Conservation (phyloP, 2,888 invertebrate species). For the Ophonus ardosiacus region DNA sequence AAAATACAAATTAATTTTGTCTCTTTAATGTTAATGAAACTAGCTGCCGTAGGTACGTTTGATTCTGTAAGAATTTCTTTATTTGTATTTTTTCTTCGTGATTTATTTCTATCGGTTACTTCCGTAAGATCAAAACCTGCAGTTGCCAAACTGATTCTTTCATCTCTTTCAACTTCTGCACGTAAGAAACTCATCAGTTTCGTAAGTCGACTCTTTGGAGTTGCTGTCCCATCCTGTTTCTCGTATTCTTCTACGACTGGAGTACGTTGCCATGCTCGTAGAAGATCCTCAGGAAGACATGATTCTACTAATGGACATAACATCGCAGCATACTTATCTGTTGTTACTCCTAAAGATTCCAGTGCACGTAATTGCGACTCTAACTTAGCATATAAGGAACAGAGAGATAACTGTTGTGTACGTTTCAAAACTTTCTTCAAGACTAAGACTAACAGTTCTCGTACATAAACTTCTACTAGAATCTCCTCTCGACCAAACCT, state of each 20-base stretch:
- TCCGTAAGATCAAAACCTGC: not conserved
- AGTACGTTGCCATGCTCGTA: not conserved
- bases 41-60: too few species aligned
- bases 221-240: too few species aligned
- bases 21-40: not conserved
- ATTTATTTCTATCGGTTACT: not conserved
- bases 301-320: conserved; percentile 36
- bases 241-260: too few species aligned
- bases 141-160: conserved; percentile 23
- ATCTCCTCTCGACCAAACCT: conserved; percentile 43
- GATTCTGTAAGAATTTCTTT: too few species aligned
- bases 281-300: conserved; percentile 22
- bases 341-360: conserved; percentile 3
- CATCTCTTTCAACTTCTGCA: not conserved
- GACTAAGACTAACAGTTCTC: too few species aligned
- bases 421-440: too few species aligned
- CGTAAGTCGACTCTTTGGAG: not conserved
- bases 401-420: not conserved
- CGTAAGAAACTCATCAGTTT: not conserved
- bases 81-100: not conserved
- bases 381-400: conserved; percentile 38
- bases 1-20: conserved; percentile 28
- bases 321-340: conserved; percentile 29
- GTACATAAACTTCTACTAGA: not conserved
- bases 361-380: not conserved